Conservation (phyloP, 2,113 vertebrate species). For the Aptenodytes patagonicus region DNA sequence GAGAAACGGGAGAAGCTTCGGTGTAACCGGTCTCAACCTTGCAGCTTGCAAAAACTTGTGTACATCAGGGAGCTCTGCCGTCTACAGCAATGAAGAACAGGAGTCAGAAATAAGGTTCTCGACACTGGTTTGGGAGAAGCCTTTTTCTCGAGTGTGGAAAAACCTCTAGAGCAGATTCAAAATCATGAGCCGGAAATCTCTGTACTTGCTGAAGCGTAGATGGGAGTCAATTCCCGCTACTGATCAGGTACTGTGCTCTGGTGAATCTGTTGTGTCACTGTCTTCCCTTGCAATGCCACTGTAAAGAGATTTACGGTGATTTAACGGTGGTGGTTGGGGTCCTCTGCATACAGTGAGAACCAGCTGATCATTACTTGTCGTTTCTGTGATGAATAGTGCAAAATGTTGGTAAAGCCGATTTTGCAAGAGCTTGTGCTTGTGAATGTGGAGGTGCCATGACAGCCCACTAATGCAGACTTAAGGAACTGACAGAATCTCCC, state of each 20-base stretch:
- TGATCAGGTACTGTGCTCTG: slow-evolving; percentile 61
- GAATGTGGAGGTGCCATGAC: background rate
- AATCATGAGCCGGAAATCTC: slow-evolving; percentile 61
- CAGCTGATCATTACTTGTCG: background rate
- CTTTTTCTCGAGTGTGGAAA: background rate
- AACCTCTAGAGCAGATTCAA: background rate
- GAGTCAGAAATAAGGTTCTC: slow-evolving; percentile 9
- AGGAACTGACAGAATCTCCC: background rate
- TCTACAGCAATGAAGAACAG: slow-evolving; percentile 1
- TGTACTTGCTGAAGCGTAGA: slow-evolving; percentile 63
- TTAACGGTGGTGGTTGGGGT: background rate
- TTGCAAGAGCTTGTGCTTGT: background rate
- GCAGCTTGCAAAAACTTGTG: background rate
- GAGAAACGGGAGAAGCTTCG: background rate
- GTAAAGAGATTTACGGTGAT: background rate
- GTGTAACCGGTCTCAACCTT: background rate
- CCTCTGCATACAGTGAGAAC: background rate
- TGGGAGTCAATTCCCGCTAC: slow-evolving; percentile 64
- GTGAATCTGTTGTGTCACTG: background rate
- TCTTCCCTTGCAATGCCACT: background rate
- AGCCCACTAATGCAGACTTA: background rate
- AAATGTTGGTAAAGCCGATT: background rate
- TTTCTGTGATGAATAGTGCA: background rate
- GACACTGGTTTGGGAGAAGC: background rate
- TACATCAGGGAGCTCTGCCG: background rate